Conservation (phyloP, 2,888 invertebrate genomes). For the Dasypogon diadema region DNA sequence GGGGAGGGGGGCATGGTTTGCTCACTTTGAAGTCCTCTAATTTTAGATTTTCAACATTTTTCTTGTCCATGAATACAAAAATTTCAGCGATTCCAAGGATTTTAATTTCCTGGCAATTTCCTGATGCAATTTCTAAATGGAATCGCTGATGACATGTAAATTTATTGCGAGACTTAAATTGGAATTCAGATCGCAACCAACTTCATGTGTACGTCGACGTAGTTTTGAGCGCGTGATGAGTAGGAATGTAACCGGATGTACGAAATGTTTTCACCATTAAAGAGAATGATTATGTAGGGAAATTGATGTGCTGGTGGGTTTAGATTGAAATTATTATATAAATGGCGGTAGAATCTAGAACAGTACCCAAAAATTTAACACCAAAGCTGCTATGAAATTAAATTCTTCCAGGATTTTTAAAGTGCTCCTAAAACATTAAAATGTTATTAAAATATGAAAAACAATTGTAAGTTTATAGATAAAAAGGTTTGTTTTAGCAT, state of each 20-base stretch:
- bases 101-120: slow-evolving; percentile 56
- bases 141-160: slow-evolving; percentile 52
- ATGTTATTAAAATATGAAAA: too few species aligned
- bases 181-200: slow-evolving; percentile 43
- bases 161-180: slow-evolving; percentile 52
- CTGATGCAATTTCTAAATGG: slow-evolving; percentile 53
- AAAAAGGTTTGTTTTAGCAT: too few species aligned
- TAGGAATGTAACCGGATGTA: slow-evolving; percentile 42
- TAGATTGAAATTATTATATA: slow-evolving; percentile 21
- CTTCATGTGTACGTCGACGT: slow-evolving; percentile 24
- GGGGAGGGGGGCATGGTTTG: too few species aligned
- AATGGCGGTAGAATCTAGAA: too few species aligned
- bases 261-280: slow-evolving; percentile 35
- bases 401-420: too few species aligned
- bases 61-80: slow-evolving; percentile 35
- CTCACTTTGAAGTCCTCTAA: slow-evolving; percentile 1
- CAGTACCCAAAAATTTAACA: too few species aligned
- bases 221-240: slow-evolving; percentile 47
- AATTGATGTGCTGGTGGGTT: slow-evolving; percentile 16
- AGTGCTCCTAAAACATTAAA: too few species aligned
- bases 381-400: too few species aligned
- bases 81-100: slow-evolving; percentile 48
- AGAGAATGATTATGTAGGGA: slow-evolving; percentile 20
- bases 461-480: too few species aligned
- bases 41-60: slow-evolving; percentile 24